Percentiles rank a stretch among this genome's conserved stretches.
phyloP scores from a whole-genome alignment of 2,888 invertebrate genomes.

The Drosophila flavopinicola region DNA sequence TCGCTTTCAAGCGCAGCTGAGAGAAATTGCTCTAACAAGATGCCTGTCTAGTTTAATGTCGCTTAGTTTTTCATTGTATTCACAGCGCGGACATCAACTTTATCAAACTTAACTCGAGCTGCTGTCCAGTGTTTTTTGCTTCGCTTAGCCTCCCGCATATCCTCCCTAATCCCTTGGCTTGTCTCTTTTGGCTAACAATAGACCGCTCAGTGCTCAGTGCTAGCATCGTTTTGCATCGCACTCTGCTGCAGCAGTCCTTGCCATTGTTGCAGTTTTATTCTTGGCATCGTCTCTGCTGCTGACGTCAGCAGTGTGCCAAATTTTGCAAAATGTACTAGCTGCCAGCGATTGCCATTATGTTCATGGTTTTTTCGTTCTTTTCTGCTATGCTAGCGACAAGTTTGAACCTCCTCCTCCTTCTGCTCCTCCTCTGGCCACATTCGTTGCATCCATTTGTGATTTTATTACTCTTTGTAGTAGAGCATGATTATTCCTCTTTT shows the following conservation, averaged over 20 bases:
- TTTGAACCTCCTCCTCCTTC: background rate
- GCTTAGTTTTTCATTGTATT: conserved; percentile 32
- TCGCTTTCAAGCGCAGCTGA: too few relatives aligned
- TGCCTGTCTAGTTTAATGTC: background rate
- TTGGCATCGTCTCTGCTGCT: conserved; percentile 58
- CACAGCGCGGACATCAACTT: conserved; percentile 49
- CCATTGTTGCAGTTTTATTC: conserved; percentile 70
- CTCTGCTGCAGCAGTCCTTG: background rate
- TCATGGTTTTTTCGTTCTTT: too few relatives aligned
- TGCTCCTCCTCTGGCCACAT: conserved; percentile 22
- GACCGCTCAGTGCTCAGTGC: conserved; percentile 3
- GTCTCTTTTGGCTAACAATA: conserved; percentile 41
- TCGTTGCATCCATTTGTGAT: conserved; percentile 72
- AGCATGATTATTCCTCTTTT: conserved; percentile 15
- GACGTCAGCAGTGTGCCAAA: conserved; percentile 75
- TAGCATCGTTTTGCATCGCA: background rate
- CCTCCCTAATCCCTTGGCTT: conserved; percentile 4
- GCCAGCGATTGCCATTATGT: conserved; percentile 50
- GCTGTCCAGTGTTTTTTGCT: conserved; percentile 47
- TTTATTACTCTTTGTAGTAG: conserved; percentile 68
- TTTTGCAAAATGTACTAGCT: conserved; percentile 56
- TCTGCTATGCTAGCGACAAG: conserved; percentile 36
- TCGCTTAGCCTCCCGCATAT: background rate
- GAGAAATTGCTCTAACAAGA: too few relatives aligned
- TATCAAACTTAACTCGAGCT: conserved; percentile 51